These are phyloP conservation scores for Conistra vaccinii DNA, from an alignment of 2,888 invertebrate species.

Conservation along the genomic window DNA sequence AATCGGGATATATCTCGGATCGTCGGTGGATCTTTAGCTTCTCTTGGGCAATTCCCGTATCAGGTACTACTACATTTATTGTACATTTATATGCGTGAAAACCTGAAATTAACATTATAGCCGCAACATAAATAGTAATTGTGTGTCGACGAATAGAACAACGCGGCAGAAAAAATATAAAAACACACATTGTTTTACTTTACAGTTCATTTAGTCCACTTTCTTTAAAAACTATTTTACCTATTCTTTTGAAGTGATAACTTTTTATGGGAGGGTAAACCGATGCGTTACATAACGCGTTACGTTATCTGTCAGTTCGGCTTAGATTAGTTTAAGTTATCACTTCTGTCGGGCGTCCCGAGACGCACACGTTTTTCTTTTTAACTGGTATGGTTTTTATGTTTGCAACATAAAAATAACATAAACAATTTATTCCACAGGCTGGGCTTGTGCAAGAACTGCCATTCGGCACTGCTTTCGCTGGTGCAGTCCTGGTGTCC, in stretches of 20 bases:
- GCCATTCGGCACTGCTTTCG: constrained; percentile 44
- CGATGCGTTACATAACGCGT: no score
- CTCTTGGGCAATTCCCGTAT: constrained; percentile 62
- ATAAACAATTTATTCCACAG: constrained; percentile 5
- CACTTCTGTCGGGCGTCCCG: no score
- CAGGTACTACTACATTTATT: constrained; percentile 59
- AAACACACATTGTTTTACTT: no score
- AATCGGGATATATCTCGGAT: constrained; percentile 52
- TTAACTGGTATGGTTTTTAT: background rate
- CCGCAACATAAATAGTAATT: no score
- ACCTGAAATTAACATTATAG: no score
- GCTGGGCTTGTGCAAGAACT: constrained; percentile 30
- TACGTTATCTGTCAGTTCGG: no score
- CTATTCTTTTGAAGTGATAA: no score
- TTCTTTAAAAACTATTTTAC: background rate
- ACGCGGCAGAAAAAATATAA: background rate
- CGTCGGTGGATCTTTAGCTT: constrained; percentile 61
- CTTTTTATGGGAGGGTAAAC: no score
- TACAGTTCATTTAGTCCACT: background rate
- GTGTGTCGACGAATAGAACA: background rate
- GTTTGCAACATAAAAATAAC: background rate
- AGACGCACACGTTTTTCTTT: no score
- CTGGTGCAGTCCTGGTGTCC: constrained; percentile 70
- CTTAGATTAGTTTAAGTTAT: no score
- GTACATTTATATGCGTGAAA: background rate